These are phyloP conservation scores for Myocastor coypus DNA, from an alignment of 2,113 vertebrate species.

Conservation along the genomic window DNA sequence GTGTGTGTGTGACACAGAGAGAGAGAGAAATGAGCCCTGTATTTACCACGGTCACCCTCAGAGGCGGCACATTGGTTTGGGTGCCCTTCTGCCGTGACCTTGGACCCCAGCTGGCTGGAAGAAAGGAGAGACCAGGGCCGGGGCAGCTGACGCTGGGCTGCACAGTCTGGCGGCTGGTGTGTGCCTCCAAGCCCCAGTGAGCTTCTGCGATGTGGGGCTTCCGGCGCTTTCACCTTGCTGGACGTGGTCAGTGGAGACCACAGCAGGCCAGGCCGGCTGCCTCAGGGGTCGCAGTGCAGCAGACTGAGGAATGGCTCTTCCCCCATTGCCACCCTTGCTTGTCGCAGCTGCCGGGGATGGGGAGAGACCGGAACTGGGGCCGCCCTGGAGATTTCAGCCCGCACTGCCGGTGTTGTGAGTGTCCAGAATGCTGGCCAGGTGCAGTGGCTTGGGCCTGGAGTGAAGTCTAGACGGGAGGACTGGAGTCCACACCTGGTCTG, in stretches of 20 bases:
- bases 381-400: neutral
- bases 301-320: neutral
- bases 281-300: too few relatives aligned
- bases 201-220: neutral
- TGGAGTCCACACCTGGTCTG: neutral
- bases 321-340: neutral
- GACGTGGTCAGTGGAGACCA: neutral
- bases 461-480: neutral
- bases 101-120: neutral
- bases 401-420: neutral
- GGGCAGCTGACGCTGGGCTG: neutral
- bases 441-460: neutral
- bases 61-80: neutral
- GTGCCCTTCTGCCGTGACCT: neutral
- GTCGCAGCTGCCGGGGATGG: neutral
- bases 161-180: fast-evolving
- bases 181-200: fast-evolving
- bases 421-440: neutral
- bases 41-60: neutral
- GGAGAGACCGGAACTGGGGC: neutral
- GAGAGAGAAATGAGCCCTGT: neutral
- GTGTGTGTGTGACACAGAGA: too few relatives aligned
- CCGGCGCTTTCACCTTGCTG: neutral
- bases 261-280: neutral
- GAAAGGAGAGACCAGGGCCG: too few relatives aligned